phyloP scores from a whole-genome alignment of 2,113 vertebrate genomes.

The Phoxinus phoxinus region DNA sequence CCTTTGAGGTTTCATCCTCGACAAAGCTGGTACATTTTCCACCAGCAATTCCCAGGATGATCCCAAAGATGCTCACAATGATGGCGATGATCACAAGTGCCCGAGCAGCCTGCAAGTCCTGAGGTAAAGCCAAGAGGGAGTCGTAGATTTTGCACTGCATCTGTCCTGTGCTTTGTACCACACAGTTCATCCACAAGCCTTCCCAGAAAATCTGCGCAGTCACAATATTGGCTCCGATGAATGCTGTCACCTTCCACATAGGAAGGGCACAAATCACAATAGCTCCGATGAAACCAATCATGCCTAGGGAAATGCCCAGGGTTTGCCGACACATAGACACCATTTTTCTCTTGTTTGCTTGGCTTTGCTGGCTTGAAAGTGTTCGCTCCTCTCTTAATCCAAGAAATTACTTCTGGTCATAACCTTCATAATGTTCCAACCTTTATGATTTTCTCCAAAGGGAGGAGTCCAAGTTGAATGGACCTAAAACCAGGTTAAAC shows the following conservation, averaged over 20 bases:
- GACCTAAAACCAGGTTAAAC: constrained; percentile 64
- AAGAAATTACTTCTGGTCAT: neutral
- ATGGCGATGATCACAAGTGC: constrained; percentile 83
- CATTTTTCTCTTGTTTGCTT: constrained; percentile 58
- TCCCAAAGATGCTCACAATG: constrained; percentile 73
- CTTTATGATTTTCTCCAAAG: constrained; percentile 50
- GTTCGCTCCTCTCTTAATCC: neutral
- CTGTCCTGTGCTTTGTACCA: constrained; percentile 78
- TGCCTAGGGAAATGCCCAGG: constrained; percentile 70
- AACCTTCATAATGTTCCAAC: neutral
- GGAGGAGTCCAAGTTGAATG: constrained; percentile 65
- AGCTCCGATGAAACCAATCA: constrained; percentile 70
- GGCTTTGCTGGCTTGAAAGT: neutral
- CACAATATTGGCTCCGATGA: constrained; percentile 80
- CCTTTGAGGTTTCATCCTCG: constrained; percentile 75
- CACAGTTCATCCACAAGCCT: constrained; percentile 80
- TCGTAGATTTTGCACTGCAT: constrained; percentile 83
- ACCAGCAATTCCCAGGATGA: constrained; percentile 78
- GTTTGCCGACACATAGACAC: constrained; percentile 76
- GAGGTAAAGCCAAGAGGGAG: constrained; percentile 71
- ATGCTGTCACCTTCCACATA: constrained; percentile 78
- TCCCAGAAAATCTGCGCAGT: constrained; percentile 78
- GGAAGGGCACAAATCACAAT: constrained; percentile 73
- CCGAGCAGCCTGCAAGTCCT: constrained; percentile 76
- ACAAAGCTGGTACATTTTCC: constrained; percentile 95